Base-by-base conservation (phyloP, 2,888 invertebrate genomes). In the Drosophila planitibia region DNA sequence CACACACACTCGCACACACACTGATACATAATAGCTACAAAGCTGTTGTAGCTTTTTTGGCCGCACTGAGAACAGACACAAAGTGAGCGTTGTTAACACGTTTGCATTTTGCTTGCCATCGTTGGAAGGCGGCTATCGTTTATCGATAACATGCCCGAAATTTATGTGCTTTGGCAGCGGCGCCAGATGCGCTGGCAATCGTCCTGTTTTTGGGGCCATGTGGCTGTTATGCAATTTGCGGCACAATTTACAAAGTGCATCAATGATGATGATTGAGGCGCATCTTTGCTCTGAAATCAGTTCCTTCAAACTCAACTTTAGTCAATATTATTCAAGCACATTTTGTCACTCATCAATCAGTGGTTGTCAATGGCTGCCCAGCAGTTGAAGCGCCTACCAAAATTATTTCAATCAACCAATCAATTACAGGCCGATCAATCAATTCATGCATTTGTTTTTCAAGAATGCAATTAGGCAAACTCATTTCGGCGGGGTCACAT, bases 81-180 rank as follows among this genome's bases (percentile, higher is more conserved):
- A 79, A 85, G 79, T 86, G 78, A 72, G 71, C 79, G 89, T 89
- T 85, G 85, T 85, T 85, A 85, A 85, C 85, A 85, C 89, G 87
- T 86, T 89, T 79, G 89, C 89, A 89, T 89, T 84, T 89, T 82
- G 81, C 78, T 69, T 51, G 68, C 67, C 71, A 80, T 74, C 81
- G 70, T 63, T 80, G 73, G 62, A 58, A 51, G 52, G 25, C 44
- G 60, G 69, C 60, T 81, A 81, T 81, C 82, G 82, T 81, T 82
- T 81, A 81, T 86, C 86, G 89, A 86, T 89, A 86, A 83, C 79
- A 81, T 55, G 49, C 16, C 32, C 49, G n/a, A 30, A 74, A 81
- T 84, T 87, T 84, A 84, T 84, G 87, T 66, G 51, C 72, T 69
- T 70, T 76, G 16, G 79, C 54, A 68, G 39, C 33, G 78, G 70